These are phyloP conservation scores for Cynoglossus semilaevis DNA, from an alignment of 2,113 vertebrate species.

Conservation along the genomic window DNA sequence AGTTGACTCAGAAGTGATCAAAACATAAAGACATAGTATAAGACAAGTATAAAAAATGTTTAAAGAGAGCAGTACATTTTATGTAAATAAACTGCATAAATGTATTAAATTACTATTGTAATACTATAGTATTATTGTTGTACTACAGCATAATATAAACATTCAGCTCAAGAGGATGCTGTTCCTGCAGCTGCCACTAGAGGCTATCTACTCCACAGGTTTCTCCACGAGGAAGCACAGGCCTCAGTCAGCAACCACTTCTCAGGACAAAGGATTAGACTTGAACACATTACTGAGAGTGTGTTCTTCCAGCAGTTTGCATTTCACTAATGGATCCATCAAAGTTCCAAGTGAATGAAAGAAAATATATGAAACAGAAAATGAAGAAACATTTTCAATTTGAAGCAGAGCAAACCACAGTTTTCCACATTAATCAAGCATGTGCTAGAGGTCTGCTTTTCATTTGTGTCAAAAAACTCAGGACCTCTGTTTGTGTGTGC, in stretches of 20 bases:
- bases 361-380: conserved; percentile 36
- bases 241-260: conserved; percentile 29
- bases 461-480: conserved; percentile 43
- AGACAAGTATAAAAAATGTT: too few species aligned
- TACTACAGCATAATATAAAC: too few species aligned
- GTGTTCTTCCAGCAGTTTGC: conserved; percentile 33
- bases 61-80: too few species aligned
- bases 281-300: conserved; percentile 19
- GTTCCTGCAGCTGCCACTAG: conserved; percentile 50
- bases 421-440: conserved; percentile 52
- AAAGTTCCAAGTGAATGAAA: conserved; percentile 21
- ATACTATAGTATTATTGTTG: too few species aligned
- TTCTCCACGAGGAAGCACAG: conserved; percentile 23
- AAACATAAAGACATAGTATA: too few species aligned
- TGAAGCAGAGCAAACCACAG: conserved; percentile 42
- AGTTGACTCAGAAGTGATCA: too few species aligned
- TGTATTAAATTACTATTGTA: too few species aligned
- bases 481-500: conserved; percentile 21
- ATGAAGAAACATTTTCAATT: conserved; percentile 30
- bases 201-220: conserved; percentile 70
- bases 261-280: conserved; percentile 47
- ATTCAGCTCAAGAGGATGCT: conserved; percentile 2
- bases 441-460: conserved; percentile 42
- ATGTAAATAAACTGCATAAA: too few species aligned
- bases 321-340: conserved; percentile 43